A percentile compares a stretch with the other conserved stretches of the same genome.
Evolutionary conservation across 53 echinoderm and acorn worm genomes (phyloP).

Genomic region (Luidia sarsii): DNA sequence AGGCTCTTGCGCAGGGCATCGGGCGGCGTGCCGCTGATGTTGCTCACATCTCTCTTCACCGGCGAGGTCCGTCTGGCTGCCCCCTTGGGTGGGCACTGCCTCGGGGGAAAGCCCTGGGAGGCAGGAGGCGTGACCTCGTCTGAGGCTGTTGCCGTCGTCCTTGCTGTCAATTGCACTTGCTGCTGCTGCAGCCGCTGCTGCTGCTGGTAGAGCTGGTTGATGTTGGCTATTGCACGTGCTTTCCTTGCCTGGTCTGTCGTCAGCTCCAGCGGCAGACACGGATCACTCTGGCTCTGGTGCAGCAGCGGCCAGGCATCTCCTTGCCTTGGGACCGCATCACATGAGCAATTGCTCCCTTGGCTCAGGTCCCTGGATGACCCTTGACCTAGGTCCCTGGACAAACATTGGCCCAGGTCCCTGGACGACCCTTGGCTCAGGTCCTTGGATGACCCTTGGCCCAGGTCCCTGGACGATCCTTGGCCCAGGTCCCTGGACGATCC

Average conservation of each 20-base stretch:
- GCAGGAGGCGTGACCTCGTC: neutral
- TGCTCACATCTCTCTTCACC: constrained; percentile 71
- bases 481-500: neutral
- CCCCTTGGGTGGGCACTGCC: constrained; percentile 18
- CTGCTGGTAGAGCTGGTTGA: constrained; percentile 33
- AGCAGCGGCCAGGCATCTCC: constrained; percentile 3
- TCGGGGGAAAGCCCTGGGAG: constrained; percentile 13
- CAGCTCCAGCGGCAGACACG: constrained; percentile 26
- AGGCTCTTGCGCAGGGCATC: constrained; percentile 70
- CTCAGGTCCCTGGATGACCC: constrained; percentile 9
- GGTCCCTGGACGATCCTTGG: neutral
- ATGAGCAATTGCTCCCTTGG: constrained; percentile 7
- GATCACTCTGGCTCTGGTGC: constrained; percentile 59
- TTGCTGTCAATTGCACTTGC: constrained; percentile 38
- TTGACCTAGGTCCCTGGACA: constrained; percentile 15
- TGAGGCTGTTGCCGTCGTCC: neutral
- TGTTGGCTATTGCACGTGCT: constrained; percentile 36
- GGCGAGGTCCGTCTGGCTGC: constrained; percentile 59
- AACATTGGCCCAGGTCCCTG: constrained; percentile 9
- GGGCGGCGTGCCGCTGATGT: constrained; percentile 75
- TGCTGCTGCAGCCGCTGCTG: constrained; percentile 29
- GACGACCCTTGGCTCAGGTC: neutral
- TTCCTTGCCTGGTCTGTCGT: constrained; percentile 27
- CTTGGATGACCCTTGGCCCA: constrained; percentile 21
- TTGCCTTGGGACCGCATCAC: neutral